phyloP scores from a whole-genome alignment of 2,797 vertebrate genomes.

The Synaphobranchus kaupii region DNA sequence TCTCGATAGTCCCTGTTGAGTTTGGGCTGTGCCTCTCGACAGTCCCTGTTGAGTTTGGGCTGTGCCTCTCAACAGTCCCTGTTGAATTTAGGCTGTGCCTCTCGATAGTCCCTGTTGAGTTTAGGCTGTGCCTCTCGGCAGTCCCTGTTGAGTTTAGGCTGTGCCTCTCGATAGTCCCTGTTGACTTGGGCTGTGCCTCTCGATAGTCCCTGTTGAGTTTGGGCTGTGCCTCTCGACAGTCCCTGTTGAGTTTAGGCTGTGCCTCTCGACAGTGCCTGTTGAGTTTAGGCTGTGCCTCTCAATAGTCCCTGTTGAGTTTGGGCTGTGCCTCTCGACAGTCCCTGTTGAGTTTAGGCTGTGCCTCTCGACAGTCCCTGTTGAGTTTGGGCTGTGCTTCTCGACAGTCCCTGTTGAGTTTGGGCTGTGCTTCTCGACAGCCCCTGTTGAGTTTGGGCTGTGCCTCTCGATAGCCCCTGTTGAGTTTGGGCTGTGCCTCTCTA shows the following conservation, averaged over 20 bases:
- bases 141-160: background rate
- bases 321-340: background rate
- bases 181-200: background rate
- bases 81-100: background rate
- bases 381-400: background rate
- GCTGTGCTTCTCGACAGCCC: background rate
- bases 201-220: background rate
- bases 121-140: background rate
- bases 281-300: background rate
- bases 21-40: background rate
- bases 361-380: background rate
- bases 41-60: background rate
- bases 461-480: background rate
- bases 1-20: background rate
- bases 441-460: background rate
- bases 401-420: background rate
- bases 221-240: background rate
- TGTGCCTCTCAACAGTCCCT: background rate
- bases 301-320: background rate
- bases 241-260: too few relatives aligned
- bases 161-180: background rate
- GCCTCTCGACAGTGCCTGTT: background rate
- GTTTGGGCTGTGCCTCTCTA: background rate
- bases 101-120: too few relatives aligned
- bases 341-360: background rate